Evolutionary conservation across 2,888 invertebrate species (phyloP), one percentile per base, ranked within the genome.

Genomic region (Scaptomyza caliginosa): DNA sequence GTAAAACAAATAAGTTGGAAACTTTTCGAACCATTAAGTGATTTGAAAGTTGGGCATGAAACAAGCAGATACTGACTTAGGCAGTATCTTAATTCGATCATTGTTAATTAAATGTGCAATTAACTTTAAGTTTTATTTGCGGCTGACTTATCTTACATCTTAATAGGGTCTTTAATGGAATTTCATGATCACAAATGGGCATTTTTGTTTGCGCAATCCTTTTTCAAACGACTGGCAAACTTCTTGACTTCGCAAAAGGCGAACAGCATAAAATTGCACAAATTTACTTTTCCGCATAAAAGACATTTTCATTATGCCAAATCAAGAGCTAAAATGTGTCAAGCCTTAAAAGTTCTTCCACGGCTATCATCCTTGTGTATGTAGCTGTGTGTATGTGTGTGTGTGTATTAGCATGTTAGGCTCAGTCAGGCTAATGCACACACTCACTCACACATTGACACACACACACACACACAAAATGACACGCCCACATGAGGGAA

Each of bases 1-100:
- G 23, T 36, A n/a, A 8, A 17, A 17, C 13, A 67, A 60, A 66
- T 59, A 67, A 54, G 45, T 50, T 43, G 39, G 60, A 84, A 70
- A 49, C 65, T 75, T 70, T 50, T 13, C 49, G 8, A 40, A n/a
- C 75, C 57, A 80, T 73, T 77, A 74, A 79, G 59, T 71, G 63
- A 67, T 68, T 79, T 67, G 19, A 76, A 82, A 78, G 58, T 66
- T 56, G 32, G 24, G 19, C 40, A 50, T 51, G n/a, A 52, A 46
- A 19, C 55, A 60, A 30, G 34, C 23, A 39, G 38, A 58, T 13
- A 24, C 24, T 16, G n/a, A 19, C 23, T 19, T 10, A 13, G 32
- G 5, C 32, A 7, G 19, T 57, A 59, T 59, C 54, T 55, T 55
- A 67, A 77, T 65, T 74, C 39, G 49, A 57, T 60, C 70, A 55